A percentile compares a stretch with the other conserved stretches of the same genome.
phyloP scores from a whole-genome alignment of 2,113 vertebrate genomes.

The Ariopsis seemanni region DNA sequence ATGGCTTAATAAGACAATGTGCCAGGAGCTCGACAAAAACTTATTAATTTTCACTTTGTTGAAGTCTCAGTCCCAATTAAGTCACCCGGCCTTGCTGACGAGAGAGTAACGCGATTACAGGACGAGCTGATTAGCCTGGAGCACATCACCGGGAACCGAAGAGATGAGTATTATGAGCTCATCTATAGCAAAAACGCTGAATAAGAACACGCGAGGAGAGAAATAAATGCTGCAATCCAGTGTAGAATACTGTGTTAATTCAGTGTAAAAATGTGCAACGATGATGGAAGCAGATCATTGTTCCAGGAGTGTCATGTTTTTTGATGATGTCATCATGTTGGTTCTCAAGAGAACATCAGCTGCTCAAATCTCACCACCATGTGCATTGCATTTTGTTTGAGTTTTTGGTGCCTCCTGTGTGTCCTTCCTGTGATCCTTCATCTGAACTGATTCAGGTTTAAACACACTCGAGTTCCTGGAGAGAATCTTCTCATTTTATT shows the following conservation, averaged over 20 bases:
- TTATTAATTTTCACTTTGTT: conserved; percentile 99
- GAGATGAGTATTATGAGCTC: conserved; percentile 55
- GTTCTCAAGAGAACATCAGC: background rate
- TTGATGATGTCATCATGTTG: background rate
- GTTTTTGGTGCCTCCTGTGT: background rate
- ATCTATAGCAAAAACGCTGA: conserved; percentile 27
- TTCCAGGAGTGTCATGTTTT: background rate
- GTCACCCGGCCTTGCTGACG: conserved; percentile 91
- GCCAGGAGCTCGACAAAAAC: conserved; percentile 95
- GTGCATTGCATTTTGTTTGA: background rate
- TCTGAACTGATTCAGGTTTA: background rate
- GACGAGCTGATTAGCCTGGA: conserved; percentile 94
- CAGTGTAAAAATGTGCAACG: background rate
- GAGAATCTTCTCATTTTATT: background rate
- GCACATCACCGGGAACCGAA: conserved; percentile 63
- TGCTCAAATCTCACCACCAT: background rate
- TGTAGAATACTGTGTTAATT: background rate
- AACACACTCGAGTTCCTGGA: background rate
- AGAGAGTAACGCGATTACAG: conserved; percentile 90
- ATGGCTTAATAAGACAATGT: conserved; percentile 95
- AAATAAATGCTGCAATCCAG: background rate
- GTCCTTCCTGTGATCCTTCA: background rate
- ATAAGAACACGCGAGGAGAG: background rate
- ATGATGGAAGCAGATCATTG: background rate
- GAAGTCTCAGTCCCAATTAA: conserved; percentile 98